These are phyloP conservation scores for Phenacoccus solenopsis DNA, from an alignment of 1,140 invertebrate genomes.

Conservation along the genomic window DNA sequence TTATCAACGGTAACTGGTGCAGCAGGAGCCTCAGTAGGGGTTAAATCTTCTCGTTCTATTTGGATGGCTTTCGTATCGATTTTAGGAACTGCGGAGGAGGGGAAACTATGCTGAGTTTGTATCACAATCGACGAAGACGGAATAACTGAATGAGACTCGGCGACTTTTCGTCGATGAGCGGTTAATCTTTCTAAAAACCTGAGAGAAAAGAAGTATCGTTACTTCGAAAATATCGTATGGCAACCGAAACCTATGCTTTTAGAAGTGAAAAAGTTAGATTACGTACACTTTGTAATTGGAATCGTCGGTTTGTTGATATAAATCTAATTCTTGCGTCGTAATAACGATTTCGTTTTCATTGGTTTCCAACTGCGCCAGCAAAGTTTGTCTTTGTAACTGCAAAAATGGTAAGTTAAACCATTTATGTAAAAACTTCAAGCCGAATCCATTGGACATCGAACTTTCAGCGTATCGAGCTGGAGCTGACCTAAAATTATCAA, in stretches of 20 bases:
- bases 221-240: not conserved
- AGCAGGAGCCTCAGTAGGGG: not conserved
- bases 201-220: constrained; percentile 21
- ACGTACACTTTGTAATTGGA: constrained; percentile 69
- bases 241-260: not conserved
- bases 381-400: constrained; percentile 74
- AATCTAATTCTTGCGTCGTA: constrained; percentile 70
- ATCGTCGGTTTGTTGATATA: constrained; percentile 73
- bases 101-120: constrained; percentile 17
- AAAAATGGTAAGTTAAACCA: constrained; percentile 95
- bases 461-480: constrained; percentile 78
- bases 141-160: constrained; percentile 37
- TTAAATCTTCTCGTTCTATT: not conserved
- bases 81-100: not conserved
- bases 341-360: constrained; percentile 73
- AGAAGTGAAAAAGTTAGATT: not conserved
- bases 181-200: constrained; percentile 60
- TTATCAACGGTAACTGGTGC: constrained; percentile 18
- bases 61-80: not conserved
- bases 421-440: constrained; percentile 83
- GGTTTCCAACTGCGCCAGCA: constrained; percentile 74
- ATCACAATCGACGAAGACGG: constrained; percentile 19
- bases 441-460: constrained; percentile 95
- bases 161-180: constrained; percentile 53
- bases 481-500: constrained; percentile 31